Evolutionary conservation across 2,888 invertebrate genomes (phyloP).

Genomic region (Noctua fimbriata): DNA sequence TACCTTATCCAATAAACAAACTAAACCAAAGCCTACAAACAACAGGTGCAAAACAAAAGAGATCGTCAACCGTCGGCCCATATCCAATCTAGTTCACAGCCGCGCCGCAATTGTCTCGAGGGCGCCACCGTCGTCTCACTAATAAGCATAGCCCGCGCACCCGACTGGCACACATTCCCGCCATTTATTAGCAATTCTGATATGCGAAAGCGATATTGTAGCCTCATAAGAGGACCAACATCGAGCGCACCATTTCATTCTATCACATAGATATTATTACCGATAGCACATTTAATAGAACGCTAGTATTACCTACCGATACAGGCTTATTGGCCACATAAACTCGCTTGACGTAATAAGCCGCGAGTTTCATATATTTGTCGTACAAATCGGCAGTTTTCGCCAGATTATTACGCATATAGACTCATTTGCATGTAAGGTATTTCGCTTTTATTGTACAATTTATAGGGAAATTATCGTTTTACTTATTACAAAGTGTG

Average conservation of each 20-base stretch:
- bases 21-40: constrained; percentile 32
- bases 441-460: constrained; percentile 77
- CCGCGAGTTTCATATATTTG: constrained; percentile 84
- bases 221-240: constrained; percentile 84
- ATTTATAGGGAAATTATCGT: constrained; percentile 75
- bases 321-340: constrained; percentile 83
- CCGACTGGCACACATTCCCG: constrained; percentile 83
- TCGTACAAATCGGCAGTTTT: constrained; percentile 85
- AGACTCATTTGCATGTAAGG: constrained; percentile 79
- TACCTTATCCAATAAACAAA: constrained; percentile 23
- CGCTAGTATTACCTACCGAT: constrained; percentile 82
- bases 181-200: constrained; percentile 89
- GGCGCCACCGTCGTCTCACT: constrained; percentile 77
- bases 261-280: constrained; percentile 80
- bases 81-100: constrained; percentile 64
- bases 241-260: constrained; percentile 83
- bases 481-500: constrained; percentile 74
- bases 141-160: constrained; percentile 78
- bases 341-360: constrained; percentile 85
- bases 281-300: constrained; percentile 84
- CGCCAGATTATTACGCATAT: constrained; percentile 75
- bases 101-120: constrained; percentile 72
- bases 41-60: constrained; percentile 59
- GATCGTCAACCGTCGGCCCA: constrained; percentile 63
- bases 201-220: constrained; percentile 87